phyloP scores from a whole-genome alignment of 2,113 vertebrate species.

The Plectropomus leopardus region DNA sequence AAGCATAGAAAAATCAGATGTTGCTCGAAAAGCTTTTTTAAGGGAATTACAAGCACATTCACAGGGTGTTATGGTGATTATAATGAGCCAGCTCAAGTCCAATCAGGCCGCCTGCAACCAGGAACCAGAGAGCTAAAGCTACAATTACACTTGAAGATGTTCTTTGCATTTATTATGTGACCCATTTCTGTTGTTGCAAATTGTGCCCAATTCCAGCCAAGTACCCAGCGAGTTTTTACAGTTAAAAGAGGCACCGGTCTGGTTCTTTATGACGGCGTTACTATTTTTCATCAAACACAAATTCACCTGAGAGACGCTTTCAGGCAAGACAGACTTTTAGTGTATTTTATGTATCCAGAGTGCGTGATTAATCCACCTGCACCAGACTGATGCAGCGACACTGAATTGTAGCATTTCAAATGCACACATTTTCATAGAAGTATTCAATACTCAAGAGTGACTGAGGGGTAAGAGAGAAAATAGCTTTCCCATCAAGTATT shows the following conservation, averaged over 20 bases:
- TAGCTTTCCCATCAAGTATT: conserved; percentile 59
- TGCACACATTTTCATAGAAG: neutral
- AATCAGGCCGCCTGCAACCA: neutral
- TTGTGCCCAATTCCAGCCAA: neutral
- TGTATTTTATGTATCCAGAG: neutral
- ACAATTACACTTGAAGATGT: conserved; percentile 11
- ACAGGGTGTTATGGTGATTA: conserved; percentile 9
- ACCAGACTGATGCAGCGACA: neutral
- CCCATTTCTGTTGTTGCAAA: conserved; percentile 12
- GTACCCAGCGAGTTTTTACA: neutral
- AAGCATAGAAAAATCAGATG: neutral
- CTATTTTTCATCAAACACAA: neutral
- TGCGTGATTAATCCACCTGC: conserved; percentile 16
- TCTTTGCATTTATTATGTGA: conserved; percentile 14
- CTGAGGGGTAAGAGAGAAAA: conserved; percentile 33
- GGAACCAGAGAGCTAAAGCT: neutral
- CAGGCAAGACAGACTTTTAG: too few species aligned
- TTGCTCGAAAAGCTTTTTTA: conserved; percentile 3
- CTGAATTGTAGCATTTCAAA: neutral
- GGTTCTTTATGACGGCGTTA: neutral
- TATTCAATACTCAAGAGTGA: conserved; percentile 16
- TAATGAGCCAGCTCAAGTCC: conserved; percentile 4
- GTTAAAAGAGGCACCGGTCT: neutral
- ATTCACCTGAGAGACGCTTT: neutral
- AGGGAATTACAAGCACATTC: conserved; percentile 6